Base-by-base conservation (phyloP, 1,140 invertebrate genomes). In the Odontomachus brunneus region DNA sequence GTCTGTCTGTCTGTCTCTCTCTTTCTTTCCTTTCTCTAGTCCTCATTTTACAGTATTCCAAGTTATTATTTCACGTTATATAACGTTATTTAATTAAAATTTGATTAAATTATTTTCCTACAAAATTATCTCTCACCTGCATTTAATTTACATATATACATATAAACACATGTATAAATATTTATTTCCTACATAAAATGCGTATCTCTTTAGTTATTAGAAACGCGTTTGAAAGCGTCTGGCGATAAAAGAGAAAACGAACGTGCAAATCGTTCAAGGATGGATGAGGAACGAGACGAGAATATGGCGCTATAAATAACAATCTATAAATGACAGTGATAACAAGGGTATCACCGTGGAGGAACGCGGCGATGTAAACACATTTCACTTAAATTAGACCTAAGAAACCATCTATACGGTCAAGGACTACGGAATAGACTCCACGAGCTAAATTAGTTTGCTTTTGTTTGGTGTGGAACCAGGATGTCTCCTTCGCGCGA, bases 241-340 rank as follows among this genome's bases (percentile, higher is more conserved):
- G 44, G 71, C 11, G 9, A 48, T 71, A 67, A 14, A 5, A 33
- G 29, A 5, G 15, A 5, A 44, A 55, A n/a, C 14, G 7, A 14
- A 67, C 38, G 38, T 53, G 12, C 2, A 33, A n/a, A 24, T 4
- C 19, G 17, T 29, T 11, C 14, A 66, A 66, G 15, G 3, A 33
- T 19, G 11, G 12, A 55, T 69, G 5, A 71, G 57, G 57, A 7
- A 71, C 69, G n/a, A 59, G 26, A 12, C 63, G 57, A 48, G 59
- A 57, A 80, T 59, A 26, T 80, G 51, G 33, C 75, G 22, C 22
- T 19, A 71, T 69, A 69, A 80, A 11, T 80, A 57, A 80, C 9
- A 57, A 17, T 69, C 38, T 44, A 44, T 67, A 51, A 29, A 7
- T 26, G 17, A 78, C 17, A 55, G 26, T 44, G n/a, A 57, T 3